phyloP scores from a whole-genome alignment of 2,888 invertebrate genomes.

The Leptinotarsa tumamoca region DNA sequence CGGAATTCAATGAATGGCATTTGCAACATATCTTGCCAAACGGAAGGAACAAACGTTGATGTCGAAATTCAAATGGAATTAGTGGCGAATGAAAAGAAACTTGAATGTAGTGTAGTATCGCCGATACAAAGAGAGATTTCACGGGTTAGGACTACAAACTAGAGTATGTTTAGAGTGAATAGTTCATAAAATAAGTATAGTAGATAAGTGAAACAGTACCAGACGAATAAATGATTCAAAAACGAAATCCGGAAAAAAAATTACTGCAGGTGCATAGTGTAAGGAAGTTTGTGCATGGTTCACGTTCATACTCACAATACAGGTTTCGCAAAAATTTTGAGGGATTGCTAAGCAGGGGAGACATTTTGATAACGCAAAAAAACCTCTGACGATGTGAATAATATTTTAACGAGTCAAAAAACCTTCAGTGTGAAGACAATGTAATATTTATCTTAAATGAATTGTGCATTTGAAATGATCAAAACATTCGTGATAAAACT shows the following conservation, averaged over 20 bases:
- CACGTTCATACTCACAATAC: neutral
- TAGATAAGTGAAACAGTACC: neutral
- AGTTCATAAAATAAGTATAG: neutral
- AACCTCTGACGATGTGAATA: too few relatives aligned
- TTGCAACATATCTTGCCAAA: conserved; percentile 58
- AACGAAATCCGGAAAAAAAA: neutral
- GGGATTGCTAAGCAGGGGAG: too few relatives aligned
- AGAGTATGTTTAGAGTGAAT: neutral
- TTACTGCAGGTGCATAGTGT: neutral
- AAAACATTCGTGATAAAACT: too few relatives aligned
- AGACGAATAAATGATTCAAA: neutral
- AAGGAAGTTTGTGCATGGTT: neutral
- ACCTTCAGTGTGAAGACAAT: too few relatives aligned
- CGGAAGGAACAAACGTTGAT: conserved; percentile 39
- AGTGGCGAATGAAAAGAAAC: conserved; percentile 30
- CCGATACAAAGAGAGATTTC: conserved; percentile 17
- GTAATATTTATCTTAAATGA: too few relatives aligned
- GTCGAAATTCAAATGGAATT: conserved; percentile 42
- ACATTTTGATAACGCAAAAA: too few relatives aligned
- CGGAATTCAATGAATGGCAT: conserved; percentile 69
- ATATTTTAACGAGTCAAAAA: too few relatives aligned
- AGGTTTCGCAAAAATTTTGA: too few relatives aligned
- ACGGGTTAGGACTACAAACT: neutral
- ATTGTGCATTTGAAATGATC: too few relatives aligned
- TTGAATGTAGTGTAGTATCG: conserved; percentile 1